Percentiles rank a stretch among this genome's conserved stretches.
These are phyloP conservation scores for Lasiurus borealis DNA, from an alignment of 2,113 vertebrate genomes.

Conservation along the genomic window DNA sequence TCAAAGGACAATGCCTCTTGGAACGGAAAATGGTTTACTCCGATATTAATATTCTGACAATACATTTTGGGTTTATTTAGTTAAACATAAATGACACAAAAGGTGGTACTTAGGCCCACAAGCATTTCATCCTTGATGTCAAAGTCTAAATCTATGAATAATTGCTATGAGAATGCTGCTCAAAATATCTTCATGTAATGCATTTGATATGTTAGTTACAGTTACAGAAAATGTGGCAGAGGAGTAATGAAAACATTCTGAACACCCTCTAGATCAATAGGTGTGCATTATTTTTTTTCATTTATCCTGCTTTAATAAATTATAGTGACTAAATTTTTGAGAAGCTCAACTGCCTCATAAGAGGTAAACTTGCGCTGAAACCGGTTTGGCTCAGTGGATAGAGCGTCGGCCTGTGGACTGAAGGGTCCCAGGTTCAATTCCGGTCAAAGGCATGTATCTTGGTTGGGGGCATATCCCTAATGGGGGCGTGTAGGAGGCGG, in stretches of 20 bases:
- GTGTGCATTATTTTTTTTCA: not conserved
- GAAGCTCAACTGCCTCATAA: not conserved
- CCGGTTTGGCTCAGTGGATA: too few relatives aligned
- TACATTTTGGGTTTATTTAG: conserved; percentile 27
- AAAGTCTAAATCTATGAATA: conserved; percentile 6
- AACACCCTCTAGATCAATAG: not conserved
- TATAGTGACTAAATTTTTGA: not conserved
- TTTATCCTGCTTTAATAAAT: not conserved
- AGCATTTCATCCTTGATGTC: not conserved
- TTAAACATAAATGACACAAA: conserved; percentile 32
- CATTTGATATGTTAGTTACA: not conserved
- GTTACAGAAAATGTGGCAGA: not conserved
- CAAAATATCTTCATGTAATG: not conserved
- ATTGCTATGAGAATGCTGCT: not conserved
- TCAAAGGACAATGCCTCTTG: not conserved
- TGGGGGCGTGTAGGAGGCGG: too few relatives aligned
- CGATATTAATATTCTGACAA: not conserved
- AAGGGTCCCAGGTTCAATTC: too few relatives aligned
- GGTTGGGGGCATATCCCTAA: too few relatives aligned
- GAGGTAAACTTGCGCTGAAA: not conserved
- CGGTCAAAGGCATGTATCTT: too few relatives aligned
- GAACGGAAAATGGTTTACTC: conserved; percentile 27
- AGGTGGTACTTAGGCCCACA: not conserved
- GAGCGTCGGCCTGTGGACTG: too few relatives aligned
- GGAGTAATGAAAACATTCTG: not conserved